Evolutionary conservation across 2,888 invertebrate species (phyloP).

Genomic region (Pollenia amentaria): DNA sequence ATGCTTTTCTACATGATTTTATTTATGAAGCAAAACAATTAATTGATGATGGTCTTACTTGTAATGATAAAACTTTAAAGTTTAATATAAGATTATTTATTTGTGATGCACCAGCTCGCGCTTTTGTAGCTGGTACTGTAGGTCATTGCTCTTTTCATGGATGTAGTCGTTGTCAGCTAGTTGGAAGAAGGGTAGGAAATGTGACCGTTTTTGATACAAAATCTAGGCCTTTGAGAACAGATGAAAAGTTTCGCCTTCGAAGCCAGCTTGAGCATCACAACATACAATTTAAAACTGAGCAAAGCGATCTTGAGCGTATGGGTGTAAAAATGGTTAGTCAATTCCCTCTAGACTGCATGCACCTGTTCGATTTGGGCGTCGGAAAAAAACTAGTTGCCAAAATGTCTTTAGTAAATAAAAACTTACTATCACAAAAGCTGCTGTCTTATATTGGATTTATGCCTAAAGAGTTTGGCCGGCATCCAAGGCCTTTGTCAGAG

Average conservation of each 20-base stretch:
- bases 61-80: slow-evolving; percentile 20
- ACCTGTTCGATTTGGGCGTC: slow-evolving; percentile 44
- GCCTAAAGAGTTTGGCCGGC: too few species aligned
- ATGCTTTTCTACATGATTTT: slow-evolving; percentile 55
- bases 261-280: slow-evolving; percentile 34
- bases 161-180: too few species aligned
- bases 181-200: neutral
- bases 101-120: too few species aligned
- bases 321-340: slow-evolving; percentile 45
- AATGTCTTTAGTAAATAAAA: too few species aligned
- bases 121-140: too few species aligned
- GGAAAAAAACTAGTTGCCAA: too few species aligned
- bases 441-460: too few species aligned
- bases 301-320: slow-evolving; percentile 16
- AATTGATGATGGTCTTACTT: slow-evolving; percentile 37
- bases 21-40: slow-evolving; percentile 50
- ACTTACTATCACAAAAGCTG: too few species aligned
- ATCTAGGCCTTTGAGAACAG: slow-evolving; percentile 32
- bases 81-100: too few species aligned
- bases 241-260: slow-evolving; percentile 52
- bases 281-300: slow-evolving; percentile 23
- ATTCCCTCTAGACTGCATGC: slow-evolving; percentile 44
- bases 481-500: too few species aligned
- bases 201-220: slow-evolving; percentile 27
- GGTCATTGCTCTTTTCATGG: too few species aligned